Evolutionary conservation across 1,140 invertebrate genomes (phyloP), one percentile per base, ranked within the genome.

Genomic region (Drosophila obscura): DNA sequence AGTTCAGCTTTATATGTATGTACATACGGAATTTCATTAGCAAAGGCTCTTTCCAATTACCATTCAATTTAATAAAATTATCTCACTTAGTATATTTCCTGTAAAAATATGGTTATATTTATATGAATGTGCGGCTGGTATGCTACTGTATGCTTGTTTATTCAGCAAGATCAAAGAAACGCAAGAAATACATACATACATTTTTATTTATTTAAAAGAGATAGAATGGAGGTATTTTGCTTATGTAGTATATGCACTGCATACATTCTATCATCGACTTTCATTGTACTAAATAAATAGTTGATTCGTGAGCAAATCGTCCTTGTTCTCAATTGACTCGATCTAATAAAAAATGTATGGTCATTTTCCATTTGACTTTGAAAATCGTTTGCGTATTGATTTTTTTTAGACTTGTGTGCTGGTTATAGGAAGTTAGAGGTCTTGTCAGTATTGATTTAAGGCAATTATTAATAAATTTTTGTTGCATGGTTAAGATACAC

Each of bases 311-410:
- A 45, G 13, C 46, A 26, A 69, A 58, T 56, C 41, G 65, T 77
- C 74, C 74, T 77, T 72, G 74, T 71, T 77, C 55, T 59, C 51
- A 77, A 77, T 77, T 77, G 59, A 9, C 19, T 44, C 16, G 52
- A 62, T 68, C 43, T 46, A 75, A 68, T 76, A 39, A 63, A 63
- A 48, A 63, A 63, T 77, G 63, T 58, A 49, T 67, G 49, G 65
- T 22, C 28, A 55, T 49, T 58, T 58, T 58, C 28, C 31, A 43
- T 9, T 22, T 46, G 76, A 73, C 60, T 61, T 77, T 77, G 60
- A 72, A 72, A 72, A 71, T 48, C 28, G 49, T 71, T 48, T 16
- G 65, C 13, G 2, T 72, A 72, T 72, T 72, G 68, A 72, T 72
- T 72, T 68, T 63, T 31, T 31, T 39, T 5, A 24, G 7, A 55